Evolutionary conservation across 2,797 vertebrate genomes (phyloP), one percentile per base, ranked within the genome.

Genomic region (Propithecus deckenii): DNA sequence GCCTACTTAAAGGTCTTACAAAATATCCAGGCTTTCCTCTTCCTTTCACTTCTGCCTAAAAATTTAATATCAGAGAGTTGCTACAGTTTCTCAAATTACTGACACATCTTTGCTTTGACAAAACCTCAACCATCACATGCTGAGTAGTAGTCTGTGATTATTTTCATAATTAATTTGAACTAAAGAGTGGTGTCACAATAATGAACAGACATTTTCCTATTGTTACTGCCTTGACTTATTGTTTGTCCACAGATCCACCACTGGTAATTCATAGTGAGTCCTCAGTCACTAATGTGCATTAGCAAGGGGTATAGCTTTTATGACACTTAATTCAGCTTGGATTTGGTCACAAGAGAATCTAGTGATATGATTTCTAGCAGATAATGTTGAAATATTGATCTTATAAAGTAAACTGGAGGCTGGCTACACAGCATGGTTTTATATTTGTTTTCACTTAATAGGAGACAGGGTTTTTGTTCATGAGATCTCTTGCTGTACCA

Each of bases 401-500:
- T 93, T 88, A 61, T 48, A 81, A 92, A 48, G 81, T 94, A 95
- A 94, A 91, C 48, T 75, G 30, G 85, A 46, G 3, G 18, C 80
- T 65, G 52, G 50, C 69, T 93, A 78, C 85, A 67, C 83, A 86
- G 87, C 61, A 86, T 59, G 81, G 38, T 86, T 96, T 96, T 80
- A 81, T 86, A 88, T 97, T 93, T 94, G 85, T 96, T 97, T 96
- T 93, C 85, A 57, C 63, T 97, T 97, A 90, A 75, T 46, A 85
- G 30, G n/a, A 88, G 59, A 48, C 32, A 71, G 83, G 52, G 69
- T n/a, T 90, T 96, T 78, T 89, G 75, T 95, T 93, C 80, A 71
- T 50, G 78, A 81, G 71, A 59, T 86, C 69, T 52, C 87, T 96
- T 61, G 52, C 86, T 80, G 63, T 88, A 93, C 75, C n/a, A 17